Conservation (phyloP, 2,113 vertebrate species). For the Rhinogobius similis region DNA sequence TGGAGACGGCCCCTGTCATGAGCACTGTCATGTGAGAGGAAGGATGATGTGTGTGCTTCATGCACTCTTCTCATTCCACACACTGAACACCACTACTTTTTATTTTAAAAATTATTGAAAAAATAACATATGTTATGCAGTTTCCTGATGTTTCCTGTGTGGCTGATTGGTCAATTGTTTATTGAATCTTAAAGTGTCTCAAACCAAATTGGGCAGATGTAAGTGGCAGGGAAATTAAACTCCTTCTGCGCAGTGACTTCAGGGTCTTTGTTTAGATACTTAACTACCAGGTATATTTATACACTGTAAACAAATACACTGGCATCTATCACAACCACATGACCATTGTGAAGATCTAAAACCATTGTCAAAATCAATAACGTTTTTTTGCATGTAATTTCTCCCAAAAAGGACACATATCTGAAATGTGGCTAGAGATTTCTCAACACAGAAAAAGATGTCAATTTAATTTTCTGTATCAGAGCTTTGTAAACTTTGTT, state of each 20-base stretch:
- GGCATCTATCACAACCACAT: neutral
- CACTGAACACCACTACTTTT: neutral
- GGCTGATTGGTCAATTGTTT: neutral
- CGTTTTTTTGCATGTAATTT: too few relatives aligned
- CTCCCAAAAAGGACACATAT: too few relatives aligned
- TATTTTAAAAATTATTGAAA: too few relatives aligned
- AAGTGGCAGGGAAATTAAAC: too few relatives aligned
- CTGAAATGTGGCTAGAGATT: too few relatives aligned
- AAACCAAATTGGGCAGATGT: neutral
- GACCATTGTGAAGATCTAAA: too few relatives aligned
- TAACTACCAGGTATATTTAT: neutral
- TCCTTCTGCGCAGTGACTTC: too few relatives aligned
- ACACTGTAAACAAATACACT: neutral
- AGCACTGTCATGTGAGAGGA: conserved; percentile 27
- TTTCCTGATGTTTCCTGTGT: too few relatives aligned
- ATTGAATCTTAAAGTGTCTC: neutral
- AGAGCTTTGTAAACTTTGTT: neutral
- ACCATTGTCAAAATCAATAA: too few relatives aligned
- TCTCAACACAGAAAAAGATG: too few relatives aligned
- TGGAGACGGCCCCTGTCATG: conserved; percentile 11
- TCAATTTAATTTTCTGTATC: neutral
- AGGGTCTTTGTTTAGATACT: too few relatives aligned
- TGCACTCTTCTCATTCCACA: neutral
- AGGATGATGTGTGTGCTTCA: conserved; percentile 12
- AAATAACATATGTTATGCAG: too few relatives aligned